phyloP scores from a whole-genome alignment of 2,797 vertebrate species.

The Urocyon cinereoargenteus region DNA sequence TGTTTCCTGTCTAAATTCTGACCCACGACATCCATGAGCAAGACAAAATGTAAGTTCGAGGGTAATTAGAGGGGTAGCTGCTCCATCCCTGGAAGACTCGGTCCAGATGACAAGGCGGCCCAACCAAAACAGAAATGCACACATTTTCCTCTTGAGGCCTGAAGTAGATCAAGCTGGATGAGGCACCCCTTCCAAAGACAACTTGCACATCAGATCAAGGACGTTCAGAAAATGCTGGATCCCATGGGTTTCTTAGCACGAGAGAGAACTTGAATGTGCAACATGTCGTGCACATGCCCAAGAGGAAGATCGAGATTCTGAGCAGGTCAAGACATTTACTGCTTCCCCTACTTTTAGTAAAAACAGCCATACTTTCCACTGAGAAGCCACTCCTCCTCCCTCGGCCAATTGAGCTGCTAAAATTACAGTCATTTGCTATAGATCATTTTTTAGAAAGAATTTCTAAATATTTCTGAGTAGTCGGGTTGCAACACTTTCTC shows the following conservation, averaged over 20 bases:
- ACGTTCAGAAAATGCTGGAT: too few relatives aligned
- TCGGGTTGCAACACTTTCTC: not conserved
- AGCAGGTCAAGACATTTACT: fast-evolving
- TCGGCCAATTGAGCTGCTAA: not conserved
- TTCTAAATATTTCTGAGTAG: slow-evolving; percentile 21
- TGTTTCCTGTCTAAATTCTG: not conserved
- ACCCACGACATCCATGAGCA: not conserved
- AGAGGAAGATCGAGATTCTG: fast-evolving
- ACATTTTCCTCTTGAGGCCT: fast-evolving
- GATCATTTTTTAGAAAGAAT: not conserved
- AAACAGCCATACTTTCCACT: not conserved
- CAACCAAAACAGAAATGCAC: fast-evolving
- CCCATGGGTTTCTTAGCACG: fast-evolving
- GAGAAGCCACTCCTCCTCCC: not conserved
- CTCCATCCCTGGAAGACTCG: not conserved
- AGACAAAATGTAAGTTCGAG: not conserved
- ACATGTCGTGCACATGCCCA: not conserved
- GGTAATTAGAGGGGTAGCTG: not conserved
- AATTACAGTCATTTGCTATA: not conserved
- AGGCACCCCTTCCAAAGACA: not conserved
- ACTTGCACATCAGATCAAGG: not conserved
- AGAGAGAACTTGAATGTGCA: fast-evolving
- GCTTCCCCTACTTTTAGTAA: not conserved
- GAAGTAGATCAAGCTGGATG: fast-evolving
- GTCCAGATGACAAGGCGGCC: not conserved